phyloP scores from a whole-genome alignment of 2,113 vertebrate species.

The Bos indicus region DNA sequence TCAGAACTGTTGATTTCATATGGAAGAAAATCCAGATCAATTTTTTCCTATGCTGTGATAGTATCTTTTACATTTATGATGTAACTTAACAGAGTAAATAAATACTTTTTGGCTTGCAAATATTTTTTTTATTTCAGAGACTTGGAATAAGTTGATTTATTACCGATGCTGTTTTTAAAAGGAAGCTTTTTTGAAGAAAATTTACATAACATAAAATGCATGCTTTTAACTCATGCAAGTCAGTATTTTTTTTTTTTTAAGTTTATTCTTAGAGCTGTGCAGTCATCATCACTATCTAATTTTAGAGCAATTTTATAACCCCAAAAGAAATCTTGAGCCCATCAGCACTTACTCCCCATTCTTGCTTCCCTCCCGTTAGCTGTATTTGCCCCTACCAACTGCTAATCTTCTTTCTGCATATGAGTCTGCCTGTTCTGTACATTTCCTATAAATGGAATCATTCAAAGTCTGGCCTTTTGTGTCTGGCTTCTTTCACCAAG shows the following conservation, averaged over 20 bases:
- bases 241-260: background rate
- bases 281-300: background rate
- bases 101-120: background rate
- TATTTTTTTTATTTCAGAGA: background rate
- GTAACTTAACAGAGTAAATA: background rate
- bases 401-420: background rate
- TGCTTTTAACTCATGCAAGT: background rate
- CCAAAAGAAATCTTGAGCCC: background rate
- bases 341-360: background rate
- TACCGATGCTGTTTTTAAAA: background rate
- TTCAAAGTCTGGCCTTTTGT: background rate
- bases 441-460: background rate
- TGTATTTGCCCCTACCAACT: background rate
- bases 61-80: background rate
- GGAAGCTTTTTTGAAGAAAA: background rate
- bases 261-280: background rate
- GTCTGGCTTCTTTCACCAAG: background rate
- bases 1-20: background rate
- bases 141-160: background rate
- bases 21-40: background rate
- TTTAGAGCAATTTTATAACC: background rate
- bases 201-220: background rate
- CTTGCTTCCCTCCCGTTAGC: background rate
- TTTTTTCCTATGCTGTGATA: background rate
- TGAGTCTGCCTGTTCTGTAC: background rate